Evolutionary conservation across 2,113 vertebrate genomes (phyloP).

Genomic region (Brienomyrus brachyistius): DNA sequence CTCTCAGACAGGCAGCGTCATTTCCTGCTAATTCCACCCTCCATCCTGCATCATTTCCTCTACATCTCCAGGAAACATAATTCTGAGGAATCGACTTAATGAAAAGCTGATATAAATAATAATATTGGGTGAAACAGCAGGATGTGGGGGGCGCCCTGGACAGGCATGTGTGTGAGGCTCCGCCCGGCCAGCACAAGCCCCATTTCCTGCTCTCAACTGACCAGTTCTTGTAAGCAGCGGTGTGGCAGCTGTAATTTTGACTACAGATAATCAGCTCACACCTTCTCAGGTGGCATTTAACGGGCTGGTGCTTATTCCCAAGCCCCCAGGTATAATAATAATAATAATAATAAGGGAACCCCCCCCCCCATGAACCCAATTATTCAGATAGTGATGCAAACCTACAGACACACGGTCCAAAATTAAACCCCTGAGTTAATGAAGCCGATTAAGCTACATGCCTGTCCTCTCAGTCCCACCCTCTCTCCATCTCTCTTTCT

Average conservation of each 20-base stretch:
- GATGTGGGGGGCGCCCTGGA: not conserved
- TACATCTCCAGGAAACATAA: not conserved
- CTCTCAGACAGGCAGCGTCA: not conserved
- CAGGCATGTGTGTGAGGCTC: not conserved
- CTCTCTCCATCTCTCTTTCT: not conserved
- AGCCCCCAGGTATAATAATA: not conserved
- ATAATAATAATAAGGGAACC: not conserved
- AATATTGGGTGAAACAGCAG: not conserved
- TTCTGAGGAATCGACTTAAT: not conserved
- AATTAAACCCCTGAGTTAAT: slow-evolving; percentile 61
- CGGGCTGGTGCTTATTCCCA: not conserved
- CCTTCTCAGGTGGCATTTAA: not conserved
- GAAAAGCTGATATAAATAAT: not conserved
- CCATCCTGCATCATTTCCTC: not conserved
- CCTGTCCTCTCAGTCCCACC: slow-evolving; percentile 27
- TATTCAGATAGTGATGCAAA: not conserved
- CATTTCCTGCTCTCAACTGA: not conserved
- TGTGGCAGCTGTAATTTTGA: not conserved
- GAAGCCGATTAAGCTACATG: slow-evolving; percentile 41
- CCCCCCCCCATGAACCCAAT: not conserved
- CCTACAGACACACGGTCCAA: slow-evolving; percentile 39
- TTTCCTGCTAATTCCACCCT: not conserved
- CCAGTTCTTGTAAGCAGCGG: not conserved
- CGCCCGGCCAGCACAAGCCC: not conserved
- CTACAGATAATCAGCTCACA: not conserved